Evolutionary conservation across 2,113 vertebrate genomes (phyloP).

Genomic region (Megaceryle maxima): DNA sequence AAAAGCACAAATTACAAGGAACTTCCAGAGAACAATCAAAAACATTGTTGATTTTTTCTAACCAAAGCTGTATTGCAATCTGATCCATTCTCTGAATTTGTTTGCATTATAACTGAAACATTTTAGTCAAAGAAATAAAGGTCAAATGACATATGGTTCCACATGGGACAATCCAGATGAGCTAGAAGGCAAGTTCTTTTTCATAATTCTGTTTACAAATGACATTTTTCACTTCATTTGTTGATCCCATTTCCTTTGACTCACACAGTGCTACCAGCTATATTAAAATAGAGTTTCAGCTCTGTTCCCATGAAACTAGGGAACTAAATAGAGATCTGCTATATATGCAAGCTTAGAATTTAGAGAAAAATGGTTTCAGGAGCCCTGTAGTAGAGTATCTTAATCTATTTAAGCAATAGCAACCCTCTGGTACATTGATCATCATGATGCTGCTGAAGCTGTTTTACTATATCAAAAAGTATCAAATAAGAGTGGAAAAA

Average conservation of each 20-base stretch:
- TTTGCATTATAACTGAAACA: background rate
- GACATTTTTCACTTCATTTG: background rate
- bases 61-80: background rate
- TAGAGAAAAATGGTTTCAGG: background rate
- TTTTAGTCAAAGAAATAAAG: background rate
- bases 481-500: background rate
- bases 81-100: background rate
- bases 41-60: background rate
- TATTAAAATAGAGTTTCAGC: background rate
- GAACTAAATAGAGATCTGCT: background rate
- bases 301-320: background rate
- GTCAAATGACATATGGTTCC: slow-evolving; percentile 32
- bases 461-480: background rate
- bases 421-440: background rate
- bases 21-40: background rate
- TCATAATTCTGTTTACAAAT: background rate
- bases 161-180: background rate
- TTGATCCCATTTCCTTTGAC: background rate
- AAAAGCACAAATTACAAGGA: background rate
- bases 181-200: background rate
- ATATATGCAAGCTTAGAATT: background rate
- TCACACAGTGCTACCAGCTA: background rate
- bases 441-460: background rate
- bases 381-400: background rate
- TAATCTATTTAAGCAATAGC: background rate